Evolutionary conservation across 2,888 invertebrate species (phyloP), one percentile per base, ranked within the genome.

Genomic region (Aromia moschata): DNA sequence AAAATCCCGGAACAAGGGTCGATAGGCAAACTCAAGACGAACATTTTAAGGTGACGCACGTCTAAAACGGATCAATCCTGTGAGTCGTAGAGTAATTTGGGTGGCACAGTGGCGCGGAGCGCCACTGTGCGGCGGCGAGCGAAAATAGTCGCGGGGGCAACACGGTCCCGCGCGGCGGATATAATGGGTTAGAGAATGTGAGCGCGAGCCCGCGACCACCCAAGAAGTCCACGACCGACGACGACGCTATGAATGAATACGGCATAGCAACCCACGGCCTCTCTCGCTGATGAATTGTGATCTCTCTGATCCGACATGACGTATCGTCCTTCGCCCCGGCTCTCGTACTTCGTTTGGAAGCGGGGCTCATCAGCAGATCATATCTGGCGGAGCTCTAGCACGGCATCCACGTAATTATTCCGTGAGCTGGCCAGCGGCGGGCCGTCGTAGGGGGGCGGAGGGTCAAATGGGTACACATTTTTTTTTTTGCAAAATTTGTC

Each of bases 201-300:
- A 66, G 64, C 65, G 71, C 70, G 68, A 63, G 60, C 53, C 54
- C 65, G 71, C 70, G 68, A 63, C 58, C 53, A 53, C 37, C 56
- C 47, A 55, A 68, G 75, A 75, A 73, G 73, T 73, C 75, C 74
- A 73, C 74, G 72, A 73, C 69, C 58, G 72, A 72, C 71, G 68
- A 60, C 64, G 64, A 65, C 56, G 72, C 70, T 69, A 77, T 77
- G 77, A 77, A 76, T 77, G 77, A 75, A 75, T 75, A 74, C 72
- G 66, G 72, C 73, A 73, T 73, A 73, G 74, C 74, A 75, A 74
- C 74, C 75, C 75, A 74, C 74, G 71, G 71, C 58, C 70, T 64
- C 71, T n/a, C n/a, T n/a, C n/a, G n/a, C n/a, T 75, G 76, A 76
- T 76, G 75, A 76, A 76, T 76, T 76, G 75, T 76, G 75, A 75